Conservation (phyloP, 2,797 vertebrate species). For the Vultur gryphus region DNA sequence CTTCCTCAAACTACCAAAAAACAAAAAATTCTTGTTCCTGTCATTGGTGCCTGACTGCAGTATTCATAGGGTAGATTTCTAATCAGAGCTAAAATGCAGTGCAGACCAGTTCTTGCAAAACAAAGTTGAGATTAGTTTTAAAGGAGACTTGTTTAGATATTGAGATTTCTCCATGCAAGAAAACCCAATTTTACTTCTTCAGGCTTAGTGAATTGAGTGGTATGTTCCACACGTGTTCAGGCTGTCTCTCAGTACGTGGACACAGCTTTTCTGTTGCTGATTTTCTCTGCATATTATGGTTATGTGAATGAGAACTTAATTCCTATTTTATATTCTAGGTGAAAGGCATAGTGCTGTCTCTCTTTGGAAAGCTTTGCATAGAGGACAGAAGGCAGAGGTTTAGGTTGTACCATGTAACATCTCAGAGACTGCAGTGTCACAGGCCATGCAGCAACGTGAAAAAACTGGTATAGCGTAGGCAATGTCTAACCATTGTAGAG, state of each 20-base stretch:
- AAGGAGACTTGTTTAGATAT: neutral
- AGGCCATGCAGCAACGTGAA: neutral
- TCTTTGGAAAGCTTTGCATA: neutral
- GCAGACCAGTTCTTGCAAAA: neutral
- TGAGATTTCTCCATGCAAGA: neutral
- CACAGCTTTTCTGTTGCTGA: neutral
- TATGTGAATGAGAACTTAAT: neutral
- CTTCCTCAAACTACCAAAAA: neutral
- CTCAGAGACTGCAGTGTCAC: neutral
- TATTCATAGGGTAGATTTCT: neutral
- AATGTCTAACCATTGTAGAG: neutral
- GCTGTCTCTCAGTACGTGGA: neutral
- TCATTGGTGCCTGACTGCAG: neutral
- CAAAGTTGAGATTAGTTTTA: neutral
- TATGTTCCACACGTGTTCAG: fast-evolving
- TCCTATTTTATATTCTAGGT: neutral
- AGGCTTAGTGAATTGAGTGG: neutral
- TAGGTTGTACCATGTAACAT: neutral
- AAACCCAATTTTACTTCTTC: neutral
- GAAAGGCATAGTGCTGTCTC: neutral
- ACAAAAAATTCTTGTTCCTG: neutral
- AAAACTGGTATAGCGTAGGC: neutral
- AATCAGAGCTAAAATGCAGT: neutral
- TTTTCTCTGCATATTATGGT: neutral
- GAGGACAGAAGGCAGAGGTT: neutral